A percentile compares a stretch with the other conserved stretches of the same genome.
Conservation (phyloP, 2,797 vertebrate species). For the Melanotaenia pygmaea region DNA sequence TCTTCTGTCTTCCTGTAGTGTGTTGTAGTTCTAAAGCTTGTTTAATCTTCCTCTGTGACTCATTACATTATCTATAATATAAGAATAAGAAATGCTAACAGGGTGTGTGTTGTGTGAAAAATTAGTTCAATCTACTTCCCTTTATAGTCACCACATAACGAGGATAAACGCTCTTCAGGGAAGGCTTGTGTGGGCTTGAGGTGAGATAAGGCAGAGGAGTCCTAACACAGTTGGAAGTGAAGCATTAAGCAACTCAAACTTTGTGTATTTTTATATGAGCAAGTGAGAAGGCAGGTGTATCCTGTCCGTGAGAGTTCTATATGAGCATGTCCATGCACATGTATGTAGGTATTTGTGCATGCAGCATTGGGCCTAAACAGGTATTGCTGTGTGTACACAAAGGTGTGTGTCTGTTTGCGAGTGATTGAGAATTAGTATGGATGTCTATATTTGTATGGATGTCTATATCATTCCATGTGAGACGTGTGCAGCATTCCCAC, state of each 20-base stretch:
- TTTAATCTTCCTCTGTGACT: constrained; percentile 83
- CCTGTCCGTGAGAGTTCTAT: constrained; percentile 64
- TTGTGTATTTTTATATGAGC: constrained; percentile 54
- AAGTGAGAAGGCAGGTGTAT: constrained; percentile 42
- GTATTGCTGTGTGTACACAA: constrained; percentile 51
- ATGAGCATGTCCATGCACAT: constrained; percentile 68
- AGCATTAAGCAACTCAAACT: constrained; percentile 60
- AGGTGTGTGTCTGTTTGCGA: constrained; percentile 33
- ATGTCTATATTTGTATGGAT: constrained; percentile 72
- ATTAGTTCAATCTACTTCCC: constrained; percentile 82
- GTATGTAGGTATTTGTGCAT: constrained; percentile 62
- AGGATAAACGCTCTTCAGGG: constrained; percentile 78
- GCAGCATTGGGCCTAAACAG: constrained; percentile 59
- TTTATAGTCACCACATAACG: constrained; percentile 80
- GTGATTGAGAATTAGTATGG: constrained; percentile 57
- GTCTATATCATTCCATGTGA: constrained; percentile 78
- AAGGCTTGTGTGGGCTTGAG: constrained; percentile 70
- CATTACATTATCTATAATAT: constrained; percentile 82
- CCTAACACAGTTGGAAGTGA: constrained; percentile 64
- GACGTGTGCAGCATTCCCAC: constrained; percentile 77
- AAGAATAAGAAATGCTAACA: constrained; percentile 84
- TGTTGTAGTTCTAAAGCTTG: constrained; percentile 82
- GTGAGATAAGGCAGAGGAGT: constrained; percentile 60
- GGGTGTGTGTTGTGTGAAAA: constrained; percentile 81
- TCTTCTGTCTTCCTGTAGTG: constrained; percentile 79